These are phyloP conservation scores for Theretra japonica DNA, from an alignment of 2,888 invertebrate genomes.

Conservation along the genomic window DNA sequence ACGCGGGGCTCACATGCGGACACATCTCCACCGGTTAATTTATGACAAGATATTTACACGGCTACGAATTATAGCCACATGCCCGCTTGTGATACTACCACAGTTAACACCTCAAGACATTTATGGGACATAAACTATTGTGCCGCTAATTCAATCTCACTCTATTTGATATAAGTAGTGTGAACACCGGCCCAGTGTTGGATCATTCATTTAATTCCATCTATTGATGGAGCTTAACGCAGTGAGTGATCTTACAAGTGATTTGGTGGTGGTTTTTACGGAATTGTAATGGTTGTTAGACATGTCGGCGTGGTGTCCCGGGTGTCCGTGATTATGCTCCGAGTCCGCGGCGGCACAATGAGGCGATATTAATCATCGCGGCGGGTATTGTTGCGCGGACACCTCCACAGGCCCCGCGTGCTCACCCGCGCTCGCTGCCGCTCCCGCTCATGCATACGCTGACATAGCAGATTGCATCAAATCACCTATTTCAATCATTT, in stretches of 20 bases:
- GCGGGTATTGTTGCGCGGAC: conserved; percentile 57
- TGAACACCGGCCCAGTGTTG: not conserved
- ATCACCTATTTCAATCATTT: not conserved
- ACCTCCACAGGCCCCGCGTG: conserved; percentile 38
- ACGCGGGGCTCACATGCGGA: conserved; percentile 13
- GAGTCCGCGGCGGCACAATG: conserved; percentile 34
- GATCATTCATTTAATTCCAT: not conserved
- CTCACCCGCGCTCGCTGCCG: conserved; percentile 30
- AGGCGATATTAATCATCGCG: conserved; percentile 65
- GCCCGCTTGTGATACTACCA: not conserved
- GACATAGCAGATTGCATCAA: too few species aligned
- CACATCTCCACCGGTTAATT: not conserved
- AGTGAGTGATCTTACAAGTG: too few species aligned
- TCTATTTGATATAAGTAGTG: not conserved
- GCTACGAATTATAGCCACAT: not conserved
- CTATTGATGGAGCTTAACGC: not conserved
- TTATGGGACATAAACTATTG: not conserved
- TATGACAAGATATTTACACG: conserved; percentile 1
- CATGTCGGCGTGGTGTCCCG: not conserved
- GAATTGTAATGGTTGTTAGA: not conserved
- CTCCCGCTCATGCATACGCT: too few species aligned
- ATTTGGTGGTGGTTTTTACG: not conserved
- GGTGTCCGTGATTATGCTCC: not conserved
- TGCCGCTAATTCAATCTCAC: not conserved
- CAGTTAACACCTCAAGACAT: not conserved